phyloP scores from a whole-genome alignment of 2,888 invertebrate species.

The Perdita meconis region DNA sequence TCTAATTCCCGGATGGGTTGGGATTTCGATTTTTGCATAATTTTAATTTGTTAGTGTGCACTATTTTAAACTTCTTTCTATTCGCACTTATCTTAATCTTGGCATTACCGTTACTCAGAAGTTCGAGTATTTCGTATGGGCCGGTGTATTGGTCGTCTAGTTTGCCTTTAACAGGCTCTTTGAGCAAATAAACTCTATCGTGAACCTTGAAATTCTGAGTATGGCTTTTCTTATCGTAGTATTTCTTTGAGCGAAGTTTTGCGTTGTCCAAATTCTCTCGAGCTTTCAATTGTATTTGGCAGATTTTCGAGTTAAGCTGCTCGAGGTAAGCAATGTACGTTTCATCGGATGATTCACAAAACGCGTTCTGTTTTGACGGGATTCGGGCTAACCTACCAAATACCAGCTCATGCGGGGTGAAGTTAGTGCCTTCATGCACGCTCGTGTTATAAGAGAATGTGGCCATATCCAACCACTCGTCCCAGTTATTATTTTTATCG shows the following conservation, averaged over 20 bases:
- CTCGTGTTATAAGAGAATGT: too few relatives aligned
- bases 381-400: too few relatives aligned
- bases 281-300: not conserved
- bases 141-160: constrained; percentile 16
- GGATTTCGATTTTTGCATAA: too few relatives aligned
- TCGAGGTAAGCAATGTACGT: not conserved
- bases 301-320: not conserved
- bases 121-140: too few relatives aligned
- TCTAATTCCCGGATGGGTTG: too few relatives aligned
- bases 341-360: not conserved
- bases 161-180: constrained; percentile 6
- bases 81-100: too few relatives aligned
- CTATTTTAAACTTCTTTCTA: too few relatives aligned
- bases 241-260: not conserved
- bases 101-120: too few relatives aligned
- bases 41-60: too few relatives aligned
- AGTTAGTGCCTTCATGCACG: constrained; percentile 25
- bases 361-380: not conserved
- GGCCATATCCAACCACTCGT: too few relatives aligned
- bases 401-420: too few relatives aligned
- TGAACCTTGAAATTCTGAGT: not conserved
- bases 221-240: not conserved
- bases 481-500: not conserved
- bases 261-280: not conserved
- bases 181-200: not conserved